These are phyloP conservation scores for Pterocles orientalis DNA, from an alignment of 2,113 vertebrate species.

Conservation along the genomic window DNA sequence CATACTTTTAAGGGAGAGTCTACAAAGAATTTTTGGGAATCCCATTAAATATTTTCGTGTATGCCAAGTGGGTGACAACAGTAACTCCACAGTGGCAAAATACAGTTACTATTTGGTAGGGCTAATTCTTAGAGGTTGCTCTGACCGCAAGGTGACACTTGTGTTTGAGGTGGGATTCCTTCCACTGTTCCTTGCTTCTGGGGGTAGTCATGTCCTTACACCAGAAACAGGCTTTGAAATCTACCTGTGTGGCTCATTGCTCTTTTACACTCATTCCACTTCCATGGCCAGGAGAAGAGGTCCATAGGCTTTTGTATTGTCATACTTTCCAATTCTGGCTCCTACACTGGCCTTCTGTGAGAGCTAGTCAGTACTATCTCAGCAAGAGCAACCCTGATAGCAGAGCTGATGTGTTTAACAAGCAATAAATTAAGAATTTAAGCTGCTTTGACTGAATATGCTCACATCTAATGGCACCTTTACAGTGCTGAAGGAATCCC, in stretches of 20 bases:
- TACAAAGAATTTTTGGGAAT: neutral
- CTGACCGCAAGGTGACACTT: neutral
- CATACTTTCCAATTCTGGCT: neutral
- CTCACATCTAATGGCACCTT: neutral
- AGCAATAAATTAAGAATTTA: conserved; percentile 40
- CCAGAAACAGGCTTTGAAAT: neutral
- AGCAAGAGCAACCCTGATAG: neutral
- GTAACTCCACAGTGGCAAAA: neutral
- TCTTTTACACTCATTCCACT: neutral
- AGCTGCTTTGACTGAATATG: neutral
- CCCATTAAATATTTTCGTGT: neutral
- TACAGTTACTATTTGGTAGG: neutral
- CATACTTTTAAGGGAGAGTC: fast-evolving
- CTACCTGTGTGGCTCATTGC: neutral
- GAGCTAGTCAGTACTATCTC: neutral
- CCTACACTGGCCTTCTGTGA: neutral
- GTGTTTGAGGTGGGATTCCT: neutral
- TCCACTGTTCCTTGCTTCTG: neutral
- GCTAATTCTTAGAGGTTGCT: neutral
- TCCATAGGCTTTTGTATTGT: neutral
- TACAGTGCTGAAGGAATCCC: neutral
- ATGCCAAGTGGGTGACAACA: neutral
- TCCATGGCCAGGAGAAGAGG: neutral
- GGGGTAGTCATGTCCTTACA: neutral
- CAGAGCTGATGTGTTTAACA: conserved; percentile 2